Evolutionary conservation across 2,113 vertebrate genomes (phyloP).

Genomic region (Oenanthe oenanthe): DNA sequence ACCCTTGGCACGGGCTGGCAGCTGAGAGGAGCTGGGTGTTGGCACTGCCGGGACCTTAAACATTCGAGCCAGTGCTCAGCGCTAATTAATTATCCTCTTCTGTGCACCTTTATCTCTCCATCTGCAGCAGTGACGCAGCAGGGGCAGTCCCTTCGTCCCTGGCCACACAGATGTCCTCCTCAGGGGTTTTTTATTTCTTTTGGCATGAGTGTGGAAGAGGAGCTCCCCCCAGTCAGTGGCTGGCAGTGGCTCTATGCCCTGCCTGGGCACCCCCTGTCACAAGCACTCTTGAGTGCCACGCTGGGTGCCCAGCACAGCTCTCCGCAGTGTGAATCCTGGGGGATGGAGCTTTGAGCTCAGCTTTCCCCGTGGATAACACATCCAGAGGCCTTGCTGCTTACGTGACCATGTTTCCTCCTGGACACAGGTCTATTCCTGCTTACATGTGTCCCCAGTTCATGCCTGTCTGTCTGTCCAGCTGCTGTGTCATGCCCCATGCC

Average conservation of each 20-base stretch:
- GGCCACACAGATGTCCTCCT: not conserved
- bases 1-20: not conserved
- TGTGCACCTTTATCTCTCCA: not conserved
- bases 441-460: rapidly evolving
- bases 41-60: rapidly evolving
- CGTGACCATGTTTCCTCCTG: not conserved
- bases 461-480: not conserved
- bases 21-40: not conserved
- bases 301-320: rapidly evolving
- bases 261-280: not conserved
- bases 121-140: not conserved
- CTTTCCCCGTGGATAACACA: rapidly evolving
- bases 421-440: not conserved
- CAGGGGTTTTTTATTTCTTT: not conserved
- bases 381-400: not conserved
- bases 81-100: not conserved
- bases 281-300: rapidly evolving
- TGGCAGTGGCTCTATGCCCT: not conserved
- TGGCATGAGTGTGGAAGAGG: not conserved
- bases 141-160: not conserved
- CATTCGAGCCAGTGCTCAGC: not conserved
- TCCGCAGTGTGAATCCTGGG: not conserved
- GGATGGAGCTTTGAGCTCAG: not conserved
- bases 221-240: not conserved
- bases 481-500: not conserved